Evolutionary conservation across 2,113 vertebrate genomes (phyloP).

Genomic region (Osmerus eperlanus): DNA sequence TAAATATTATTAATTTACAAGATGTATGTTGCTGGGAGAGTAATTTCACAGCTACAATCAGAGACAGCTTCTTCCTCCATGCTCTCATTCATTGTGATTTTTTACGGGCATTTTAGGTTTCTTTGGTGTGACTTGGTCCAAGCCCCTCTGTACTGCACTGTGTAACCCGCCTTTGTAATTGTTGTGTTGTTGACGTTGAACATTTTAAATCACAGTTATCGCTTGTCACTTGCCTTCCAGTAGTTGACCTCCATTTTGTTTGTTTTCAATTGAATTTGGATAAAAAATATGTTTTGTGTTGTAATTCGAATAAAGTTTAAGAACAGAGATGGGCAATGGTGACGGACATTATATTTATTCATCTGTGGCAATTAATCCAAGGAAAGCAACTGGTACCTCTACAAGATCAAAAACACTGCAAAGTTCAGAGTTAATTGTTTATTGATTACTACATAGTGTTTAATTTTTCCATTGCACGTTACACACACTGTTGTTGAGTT

Average conservation of each 20-base stretch:
- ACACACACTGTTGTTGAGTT: constrained; percentile 21
- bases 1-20: background rate
- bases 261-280: constrained; percentile 22
- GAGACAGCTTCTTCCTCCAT: constrained; percentile 26
- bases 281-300: constrained; percentile 34
- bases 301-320: constrained; percentile 41
- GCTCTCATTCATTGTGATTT: background rate
- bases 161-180: constrained; percentile 27
- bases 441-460: constrained; percentile 59
- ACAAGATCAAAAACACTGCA: constrained; percentile 18
- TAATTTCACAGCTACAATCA: background rate
- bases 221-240: constrained; percentile 18
- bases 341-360: background rate
- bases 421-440: constrained; percentile 40
- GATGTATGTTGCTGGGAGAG: background rate
- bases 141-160: constrained; percentile 10
- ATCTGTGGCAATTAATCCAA: background rate
- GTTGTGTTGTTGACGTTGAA: constrained; percentile 35
- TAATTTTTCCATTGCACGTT: constrained; percentile 44
- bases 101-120: constrained; percentile 5
- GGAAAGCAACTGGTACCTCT: constrained; percentile 6
- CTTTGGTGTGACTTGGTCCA: background rate
- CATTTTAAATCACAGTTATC: constrained; percentile 18
- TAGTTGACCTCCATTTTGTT: constrained; percentile 19
- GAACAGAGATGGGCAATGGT: background rate